phyloP scores from a whole-genome alignment of 2,888 invertebrate genomes.

The Zonitis immaculata region DNA sequence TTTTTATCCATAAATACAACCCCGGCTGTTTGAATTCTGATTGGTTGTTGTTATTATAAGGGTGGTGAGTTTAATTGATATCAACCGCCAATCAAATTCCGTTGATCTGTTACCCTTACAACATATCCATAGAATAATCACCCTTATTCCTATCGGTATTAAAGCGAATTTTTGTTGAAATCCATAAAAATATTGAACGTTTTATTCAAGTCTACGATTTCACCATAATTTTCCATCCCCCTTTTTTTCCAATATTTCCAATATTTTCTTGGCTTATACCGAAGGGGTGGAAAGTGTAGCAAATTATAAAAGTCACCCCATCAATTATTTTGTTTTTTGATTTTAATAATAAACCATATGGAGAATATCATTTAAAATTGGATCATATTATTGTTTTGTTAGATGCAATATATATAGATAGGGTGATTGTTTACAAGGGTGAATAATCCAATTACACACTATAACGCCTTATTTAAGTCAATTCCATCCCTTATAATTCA shows the following conservation, averaged over 20 bases:
- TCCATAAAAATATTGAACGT: neutral
- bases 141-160: neutral
- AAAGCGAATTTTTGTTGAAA: neutral
- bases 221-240: neutral
- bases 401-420: neutral
- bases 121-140: neutral
- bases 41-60: neutral
- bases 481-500: neutral
- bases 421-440: neutral
- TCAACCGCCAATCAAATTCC: neutral
- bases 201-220: neutral
- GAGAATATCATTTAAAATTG: neutral
- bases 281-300: too few relatives aligned
- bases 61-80: neutral
- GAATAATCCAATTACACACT: conserved; percentile 28
- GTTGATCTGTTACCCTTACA: neutral
- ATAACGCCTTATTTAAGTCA: conserved; percentile 19
- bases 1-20: neutral
- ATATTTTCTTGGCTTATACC: neutral
- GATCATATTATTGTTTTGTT: neutral
- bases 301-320: too few relatives aligned
- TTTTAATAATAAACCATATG: neutral
- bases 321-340: too few relatives aligned
- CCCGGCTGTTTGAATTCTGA: neutral
- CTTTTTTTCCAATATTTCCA: neutral